Base-by-base conservation (phyloP, 2,888 invertebrate species). In the Hydriomena furcata region DNA sequence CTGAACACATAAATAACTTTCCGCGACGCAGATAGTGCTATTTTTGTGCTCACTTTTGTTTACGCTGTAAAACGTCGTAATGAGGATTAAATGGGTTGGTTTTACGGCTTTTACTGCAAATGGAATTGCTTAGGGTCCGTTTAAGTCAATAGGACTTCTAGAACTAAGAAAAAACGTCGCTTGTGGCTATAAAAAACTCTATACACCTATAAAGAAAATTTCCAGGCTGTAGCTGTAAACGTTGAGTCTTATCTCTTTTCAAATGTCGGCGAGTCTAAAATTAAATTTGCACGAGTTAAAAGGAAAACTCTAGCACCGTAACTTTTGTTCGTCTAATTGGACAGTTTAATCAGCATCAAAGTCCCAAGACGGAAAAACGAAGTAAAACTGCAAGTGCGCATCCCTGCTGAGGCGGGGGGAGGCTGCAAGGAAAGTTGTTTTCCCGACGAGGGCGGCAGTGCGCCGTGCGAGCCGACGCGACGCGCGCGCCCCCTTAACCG, bases 331-430 rank as follows among this genome's bases (percentile, higher is more conserved):
- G 11, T 28, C 28, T 52, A 52, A 52, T 44, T 47, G 52, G 52
- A 52, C 43, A 45, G 40, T 52, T 52, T 52, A 47, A 47, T 52
- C 52, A 52, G 47, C 40, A 28, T 47, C 40, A 52, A 32, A 40
- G 41, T 37, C 45, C 30, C 37, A 73, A 72, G 73, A 75, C 73
- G 74, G 73, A 68, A 65, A 71, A 68, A 61, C 58, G 64, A 30
- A 47, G 74, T 71, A 65, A 63, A 71, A 79, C 71, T 86, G 85
- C 81, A 86, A 84, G 76, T 81, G 84, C 84, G 85, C 85, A 86
- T 82, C 77, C 68, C 66, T 52, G 44, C 55, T 44, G 55, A 47
- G 30, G 62, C 45, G 55, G 60, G 73, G 76, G 79, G 87, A 89
- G 86, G 85, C 89, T 88, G 87, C 76, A 79, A 63, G 71, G 67